Evolutionary conservation across 2,888 invertebrate genomes (phyloP).

Genomic region (Standfussiana lucernea): DNA sequence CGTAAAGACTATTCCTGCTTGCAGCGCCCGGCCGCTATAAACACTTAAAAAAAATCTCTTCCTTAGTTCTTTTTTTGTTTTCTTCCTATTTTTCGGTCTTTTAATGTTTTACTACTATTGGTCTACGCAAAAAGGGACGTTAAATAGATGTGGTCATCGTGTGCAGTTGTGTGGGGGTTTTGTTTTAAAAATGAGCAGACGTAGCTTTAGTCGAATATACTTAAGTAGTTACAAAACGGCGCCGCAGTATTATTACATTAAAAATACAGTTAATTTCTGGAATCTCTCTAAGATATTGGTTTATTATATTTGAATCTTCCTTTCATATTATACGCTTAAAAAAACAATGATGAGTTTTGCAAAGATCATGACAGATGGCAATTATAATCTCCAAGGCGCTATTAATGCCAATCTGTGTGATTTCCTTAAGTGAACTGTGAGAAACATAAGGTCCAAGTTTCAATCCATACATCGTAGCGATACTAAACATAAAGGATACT

Average conservation of each 20-base stretch:
- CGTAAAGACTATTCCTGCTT: no score
- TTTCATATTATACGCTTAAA: background rate
- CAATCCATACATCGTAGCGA: background rate
- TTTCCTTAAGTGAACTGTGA: background rate
- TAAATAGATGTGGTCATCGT: no score
- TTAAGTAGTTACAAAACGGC: background rate
- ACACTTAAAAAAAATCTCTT: no score
- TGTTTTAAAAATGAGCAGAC: no score
- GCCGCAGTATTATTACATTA: no score
- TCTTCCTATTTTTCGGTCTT: no score
- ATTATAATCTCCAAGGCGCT: background rate
- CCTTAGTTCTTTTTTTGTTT: no score
- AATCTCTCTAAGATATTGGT: background rate
- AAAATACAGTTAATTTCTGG: background rate
- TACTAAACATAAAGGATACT: slow-evolving; percentile 1
- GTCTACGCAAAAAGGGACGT: no score
- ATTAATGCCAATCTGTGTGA: background rate
- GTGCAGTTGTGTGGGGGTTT: no score
- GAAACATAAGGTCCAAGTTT: background rate
- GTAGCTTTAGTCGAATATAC: no score
- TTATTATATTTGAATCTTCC: background rate
- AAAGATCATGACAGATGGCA: background rate
- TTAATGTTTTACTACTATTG: no score
- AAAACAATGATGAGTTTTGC: background rate
- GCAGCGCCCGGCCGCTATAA: no score